phyloP scores from a whole-genome alignment of 2,888 invertebrate species.

The Melangyna quadrimaculata region DNA sequence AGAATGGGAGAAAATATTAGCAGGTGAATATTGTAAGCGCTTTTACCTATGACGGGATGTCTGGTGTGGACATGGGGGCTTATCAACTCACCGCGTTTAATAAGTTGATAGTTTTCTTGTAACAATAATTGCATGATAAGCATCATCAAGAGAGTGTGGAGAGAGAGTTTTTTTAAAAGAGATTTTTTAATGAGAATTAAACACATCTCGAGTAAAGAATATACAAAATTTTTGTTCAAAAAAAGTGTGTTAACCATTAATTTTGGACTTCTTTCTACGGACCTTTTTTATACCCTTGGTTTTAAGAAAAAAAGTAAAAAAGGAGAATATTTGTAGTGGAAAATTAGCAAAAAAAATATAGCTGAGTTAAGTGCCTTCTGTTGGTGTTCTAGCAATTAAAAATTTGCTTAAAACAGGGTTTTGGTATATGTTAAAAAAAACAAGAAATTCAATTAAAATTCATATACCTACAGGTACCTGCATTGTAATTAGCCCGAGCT shows the following conservation, averaged over 20 bases:
- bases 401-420: too few species aligned
- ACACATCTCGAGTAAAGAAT: not conserved
- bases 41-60: too few species aligned
- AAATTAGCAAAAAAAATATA: not conserved
- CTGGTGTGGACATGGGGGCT: not conserved
- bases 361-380: not conserved
- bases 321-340: not conserved
- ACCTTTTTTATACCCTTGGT: not conserved
- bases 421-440: too few species aligned
- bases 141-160: not conserved
- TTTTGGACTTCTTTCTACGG: not conserved
- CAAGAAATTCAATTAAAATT: too few species aligned
- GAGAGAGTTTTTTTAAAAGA: not conserved
- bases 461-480: too few species aligned
- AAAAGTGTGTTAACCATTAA: not conserved
- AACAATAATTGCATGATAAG: not conserved
- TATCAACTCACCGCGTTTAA: not conserved
- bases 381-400: too few species aligned
- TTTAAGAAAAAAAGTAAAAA: not conserved
- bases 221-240: not conserved
- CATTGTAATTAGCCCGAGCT: too few species aligned
- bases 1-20: slow-evolving; percentile 1
- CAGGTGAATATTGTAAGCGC: slow-evolving; percentile 15
- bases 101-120: not conserved
- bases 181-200: not conserved